Evolutionary conservation across 2,113 vertebrate species (phyloP).

Genomic region (Scopus umbretta): DNA sequence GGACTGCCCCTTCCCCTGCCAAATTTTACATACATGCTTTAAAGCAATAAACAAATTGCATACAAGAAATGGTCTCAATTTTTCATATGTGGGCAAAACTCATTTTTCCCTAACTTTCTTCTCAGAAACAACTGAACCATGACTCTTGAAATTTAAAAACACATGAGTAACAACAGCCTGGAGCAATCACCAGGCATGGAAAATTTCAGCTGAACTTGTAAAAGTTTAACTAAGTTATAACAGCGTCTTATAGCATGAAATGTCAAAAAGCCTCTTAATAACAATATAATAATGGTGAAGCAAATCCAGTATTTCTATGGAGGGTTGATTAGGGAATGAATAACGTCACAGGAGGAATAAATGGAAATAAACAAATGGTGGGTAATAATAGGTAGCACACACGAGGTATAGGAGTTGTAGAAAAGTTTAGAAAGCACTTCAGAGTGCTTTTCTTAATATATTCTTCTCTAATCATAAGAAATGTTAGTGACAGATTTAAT

Average conservation of each 20-base stretch:
- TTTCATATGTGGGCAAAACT: not conserved
- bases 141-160: constrained; percentile 24
- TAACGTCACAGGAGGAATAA: not conserved
- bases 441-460: not conserved
- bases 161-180: not conserved
- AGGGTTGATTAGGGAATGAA: not conserved
- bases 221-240: not conserved
- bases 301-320: not conserved
- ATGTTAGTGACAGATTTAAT: not conserved
- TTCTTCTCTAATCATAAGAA: not conserved
- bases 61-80: not conserved
- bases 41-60: not conserved
- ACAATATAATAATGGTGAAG: not conserved
- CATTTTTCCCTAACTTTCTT: not conserved
- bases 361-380: not conserved
- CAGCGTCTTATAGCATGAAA: not conserved
- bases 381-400: not conserved
- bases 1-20: not conserved
- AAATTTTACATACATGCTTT: not conserved
- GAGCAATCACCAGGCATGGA: not conserved
- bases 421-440: not conserved
- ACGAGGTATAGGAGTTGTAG: not conserved
- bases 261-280: not conserved
- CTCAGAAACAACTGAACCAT: constrained; percentile 9
- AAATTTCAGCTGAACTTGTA: constrained; percentile 13